Evolutionary conservation across 2,113 vertebrate species (phyloP).

Genomic region (Zosterops pallidus): DNA sequence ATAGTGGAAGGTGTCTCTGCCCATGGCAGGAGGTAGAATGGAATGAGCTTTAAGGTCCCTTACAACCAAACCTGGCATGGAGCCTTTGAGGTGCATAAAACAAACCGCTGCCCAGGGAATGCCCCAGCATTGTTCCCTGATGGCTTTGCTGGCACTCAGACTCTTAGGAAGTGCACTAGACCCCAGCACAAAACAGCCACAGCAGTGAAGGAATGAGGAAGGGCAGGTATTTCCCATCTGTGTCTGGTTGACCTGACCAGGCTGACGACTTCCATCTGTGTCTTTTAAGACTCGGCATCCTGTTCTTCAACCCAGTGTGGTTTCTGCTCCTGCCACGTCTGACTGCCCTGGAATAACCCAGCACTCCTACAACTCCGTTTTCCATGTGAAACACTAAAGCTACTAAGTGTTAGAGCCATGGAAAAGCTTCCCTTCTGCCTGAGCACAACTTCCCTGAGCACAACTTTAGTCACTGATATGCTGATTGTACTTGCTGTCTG

Average conservation of each 20-base stretch:
- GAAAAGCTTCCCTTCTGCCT: neutral
- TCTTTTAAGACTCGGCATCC: fast-evolving
- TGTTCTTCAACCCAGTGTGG: neutral
- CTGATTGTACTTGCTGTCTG: neutral
- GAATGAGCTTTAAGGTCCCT: neutral
- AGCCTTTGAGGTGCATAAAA: fast-evolving
- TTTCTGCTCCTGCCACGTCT: neutral
- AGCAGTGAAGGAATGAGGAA: neutral
- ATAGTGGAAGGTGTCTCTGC: neutral
- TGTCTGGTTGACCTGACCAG: neutral
- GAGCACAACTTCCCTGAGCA: neutral
- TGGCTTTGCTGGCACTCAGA: neutral
- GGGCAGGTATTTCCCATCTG: neutral
- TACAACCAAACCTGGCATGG: neutral
- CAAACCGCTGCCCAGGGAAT: neutral
- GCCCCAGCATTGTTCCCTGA: fast-evolving
- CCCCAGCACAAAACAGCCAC: neutral
- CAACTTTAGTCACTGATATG: neutral
- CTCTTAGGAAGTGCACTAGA: neutral
- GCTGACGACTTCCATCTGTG: neutral
- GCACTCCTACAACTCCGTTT: neutral
- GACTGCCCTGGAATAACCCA: neutral
- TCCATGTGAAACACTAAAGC: neutral
- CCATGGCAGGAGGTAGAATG: neutral
- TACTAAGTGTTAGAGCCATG: neutral